Evolutionary conservation across 2,113 vertebrate genomes (phyloP).

Genomic region (Baryphthengus martii): DNA sequence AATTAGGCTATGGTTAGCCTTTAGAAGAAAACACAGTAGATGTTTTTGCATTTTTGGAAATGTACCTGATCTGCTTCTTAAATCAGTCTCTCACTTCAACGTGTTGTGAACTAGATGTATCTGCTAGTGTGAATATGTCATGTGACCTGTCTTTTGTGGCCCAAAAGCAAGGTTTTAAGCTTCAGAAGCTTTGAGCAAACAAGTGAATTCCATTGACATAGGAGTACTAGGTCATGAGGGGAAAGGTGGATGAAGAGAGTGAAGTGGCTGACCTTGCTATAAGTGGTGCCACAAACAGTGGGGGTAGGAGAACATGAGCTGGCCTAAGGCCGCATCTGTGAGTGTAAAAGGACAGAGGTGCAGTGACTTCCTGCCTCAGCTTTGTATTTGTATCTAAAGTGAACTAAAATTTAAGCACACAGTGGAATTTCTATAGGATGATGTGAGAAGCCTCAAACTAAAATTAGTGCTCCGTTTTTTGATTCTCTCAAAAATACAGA

Average conservation of each 20-base stretch:
- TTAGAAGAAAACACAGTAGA: not conserved
- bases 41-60: not conserved
- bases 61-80: not conserved
- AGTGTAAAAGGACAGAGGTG: not conserved
- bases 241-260: conserved; percentile 22
- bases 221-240: conserved; percentile 1
- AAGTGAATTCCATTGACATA: not conserved
- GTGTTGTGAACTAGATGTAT: not conserved
- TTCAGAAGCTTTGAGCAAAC: conserved; percentile 28
- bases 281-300: not conserved
- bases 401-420: not conserved
- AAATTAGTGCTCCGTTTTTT: not conserved
- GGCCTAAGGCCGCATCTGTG: not conserved
- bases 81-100: not conserved
- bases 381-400: not conserved
- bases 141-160: not conserved
- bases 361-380: not conserved
- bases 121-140: not conserved
- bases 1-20: not conserved
- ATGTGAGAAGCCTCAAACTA: not conserved
- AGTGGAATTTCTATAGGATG: not conserved
- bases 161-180: not conserved
- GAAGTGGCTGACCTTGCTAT: not conserved
- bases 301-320: not conserved
- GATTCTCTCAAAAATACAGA: not conserved